Percentiles rank a stretch among this genome's conserved stretches.
Evolutionary conservation across 53 echinoderm and acorn worm genomes (phyloP).

Genomic region (Crossaster papposus): DNA sequence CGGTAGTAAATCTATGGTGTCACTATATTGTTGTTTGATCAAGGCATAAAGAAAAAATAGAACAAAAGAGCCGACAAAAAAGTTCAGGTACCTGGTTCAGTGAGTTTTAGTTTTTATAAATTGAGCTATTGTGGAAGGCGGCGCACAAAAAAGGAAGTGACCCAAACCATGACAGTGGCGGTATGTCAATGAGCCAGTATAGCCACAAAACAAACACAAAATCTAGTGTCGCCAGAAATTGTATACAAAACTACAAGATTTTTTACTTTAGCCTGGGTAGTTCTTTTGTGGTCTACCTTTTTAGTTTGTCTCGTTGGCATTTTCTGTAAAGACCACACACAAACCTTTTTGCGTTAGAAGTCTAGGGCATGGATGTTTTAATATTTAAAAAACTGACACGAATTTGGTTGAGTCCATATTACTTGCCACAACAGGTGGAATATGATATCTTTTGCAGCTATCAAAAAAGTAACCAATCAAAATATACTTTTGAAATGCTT

Average conservation of each 20-base stretch:
- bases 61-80: neutral
- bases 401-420: no score
- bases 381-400: no score
- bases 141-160: slow-evolving; percentile 28
- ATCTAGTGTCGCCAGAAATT: neutral
- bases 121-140: neutral
- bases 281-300: no score
- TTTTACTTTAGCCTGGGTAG: neutral
- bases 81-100: neutral
- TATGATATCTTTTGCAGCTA: no score
- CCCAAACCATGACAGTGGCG: neutral
- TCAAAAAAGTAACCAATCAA: no score
- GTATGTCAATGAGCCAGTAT: slow-evolving; percentile 37
- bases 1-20: neutral
- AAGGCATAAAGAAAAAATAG: neutral
- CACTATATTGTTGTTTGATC: neutral
- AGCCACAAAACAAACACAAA: slow-evolving; percentile 28
- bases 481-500: no score
- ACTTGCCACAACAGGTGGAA: no score
- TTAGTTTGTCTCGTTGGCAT: no score
- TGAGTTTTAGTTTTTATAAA: neutral
- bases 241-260: neutral
- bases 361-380: no score
- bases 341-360: no score
- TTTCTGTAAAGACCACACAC: no score